These are phyloP conservation scores for Caenorhabditis latens DNA, from an alignment of 1,140 invertebrate genomes.

Conservation along the genomic window DNA sequence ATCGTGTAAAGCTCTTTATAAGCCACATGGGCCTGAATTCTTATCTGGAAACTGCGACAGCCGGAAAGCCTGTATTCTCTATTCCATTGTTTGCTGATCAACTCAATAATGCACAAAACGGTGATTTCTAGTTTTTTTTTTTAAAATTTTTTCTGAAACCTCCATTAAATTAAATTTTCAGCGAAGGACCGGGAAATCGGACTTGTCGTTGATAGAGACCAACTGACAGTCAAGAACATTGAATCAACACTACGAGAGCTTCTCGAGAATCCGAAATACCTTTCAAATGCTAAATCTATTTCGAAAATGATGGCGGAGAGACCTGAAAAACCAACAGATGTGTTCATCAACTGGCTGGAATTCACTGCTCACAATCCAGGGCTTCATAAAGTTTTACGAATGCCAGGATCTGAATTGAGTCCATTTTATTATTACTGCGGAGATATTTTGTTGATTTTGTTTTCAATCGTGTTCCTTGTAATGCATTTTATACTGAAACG, in stretches of 20 bases:
- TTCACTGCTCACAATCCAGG: conserved; percentile 14
- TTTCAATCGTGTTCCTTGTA: background rate
- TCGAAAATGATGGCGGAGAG: background rate
- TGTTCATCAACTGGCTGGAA: conserved; percentile 11
- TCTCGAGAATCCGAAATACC: background rate
- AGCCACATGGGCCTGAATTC: conserved; percentile 33
- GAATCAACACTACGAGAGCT: background rate
- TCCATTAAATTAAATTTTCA: background rate
- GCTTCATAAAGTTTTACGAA: background rate
- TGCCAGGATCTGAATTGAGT: conserved; percentile 2
- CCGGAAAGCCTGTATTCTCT: background rate
- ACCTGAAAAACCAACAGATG: background rate
- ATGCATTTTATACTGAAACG: background rate
- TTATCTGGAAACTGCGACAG: conserved; percentile 9
- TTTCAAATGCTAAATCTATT: background rate
- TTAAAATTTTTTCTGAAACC: background rate
- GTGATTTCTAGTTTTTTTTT: background rate
- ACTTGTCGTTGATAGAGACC: background rate
- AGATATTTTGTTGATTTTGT: background rate
- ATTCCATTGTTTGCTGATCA: conserved; percentile 37
- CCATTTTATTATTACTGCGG: conserved; percentile 39
- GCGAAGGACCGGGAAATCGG: conserved; percentile 4
- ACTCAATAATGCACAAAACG: conserved; percentile 15
- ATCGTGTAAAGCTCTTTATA: background rate
- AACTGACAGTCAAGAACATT: background rate